Evolutionary conservation across 1,140 invertebrate species (phyloP).

Genomic region (Protaetia brevitarsis): DNA sequence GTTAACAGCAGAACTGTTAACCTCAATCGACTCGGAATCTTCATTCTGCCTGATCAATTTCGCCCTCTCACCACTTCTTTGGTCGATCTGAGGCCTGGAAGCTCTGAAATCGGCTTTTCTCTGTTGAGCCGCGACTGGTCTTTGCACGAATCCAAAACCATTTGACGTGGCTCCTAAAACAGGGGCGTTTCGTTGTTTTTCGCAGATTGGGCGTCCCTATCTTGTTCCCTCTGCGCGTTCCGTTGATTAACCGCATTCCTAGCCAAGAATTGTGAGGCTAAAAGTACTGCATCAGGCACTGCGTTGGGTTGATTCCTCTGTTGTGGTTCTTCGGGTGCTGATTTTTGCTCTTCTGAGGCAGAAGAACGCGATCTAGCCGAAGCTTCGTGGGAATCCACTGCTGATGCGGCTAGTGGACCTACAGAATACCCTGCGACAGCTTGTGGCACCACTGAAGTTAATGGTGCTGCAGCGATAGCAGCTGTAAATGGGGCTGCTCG

Average conservation of each 20-base stretch:
- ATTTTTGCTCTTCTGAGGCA: neutral
- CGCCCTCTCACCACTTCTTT: neutral
- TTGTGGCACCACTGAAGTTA: neutral
- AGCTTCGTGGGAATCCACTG: too few relatives aligned
- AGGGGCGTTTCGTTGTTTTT: neutral
- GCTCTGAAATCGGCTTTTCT: neutral
- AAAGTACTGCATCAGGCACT: neutral
- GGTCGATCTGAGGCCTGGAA: neutral
- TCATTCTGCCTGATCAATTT: constrained; percentile 6
- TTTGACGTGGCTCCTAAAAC: neutral
- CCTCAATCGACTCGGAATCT: neutral
- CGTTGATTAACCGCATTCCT: neutral
- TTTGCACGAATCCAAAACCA: neutral
- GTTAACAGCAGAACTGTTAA: neutral
- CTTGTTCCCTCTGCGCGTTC: neutral
- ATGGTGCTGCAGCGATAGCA: neutral
- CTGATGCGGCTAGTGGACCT: neutral
- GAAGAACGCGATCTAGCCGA: too few relatives aligned
- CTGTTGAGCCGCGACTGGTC: neutral
- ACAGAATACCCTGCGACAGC: neutral
- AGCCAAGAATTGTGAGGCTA: neutral
- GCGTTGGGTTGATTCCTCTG: neutral
- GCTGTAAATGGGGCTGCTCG: neutral
- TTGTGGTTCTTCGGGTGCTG: neutral
- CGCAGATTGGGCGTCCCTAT: neutral